Conservation (phyloP, 2,888 invertebrate genomes). For the Ischnura elegans region DNA sequence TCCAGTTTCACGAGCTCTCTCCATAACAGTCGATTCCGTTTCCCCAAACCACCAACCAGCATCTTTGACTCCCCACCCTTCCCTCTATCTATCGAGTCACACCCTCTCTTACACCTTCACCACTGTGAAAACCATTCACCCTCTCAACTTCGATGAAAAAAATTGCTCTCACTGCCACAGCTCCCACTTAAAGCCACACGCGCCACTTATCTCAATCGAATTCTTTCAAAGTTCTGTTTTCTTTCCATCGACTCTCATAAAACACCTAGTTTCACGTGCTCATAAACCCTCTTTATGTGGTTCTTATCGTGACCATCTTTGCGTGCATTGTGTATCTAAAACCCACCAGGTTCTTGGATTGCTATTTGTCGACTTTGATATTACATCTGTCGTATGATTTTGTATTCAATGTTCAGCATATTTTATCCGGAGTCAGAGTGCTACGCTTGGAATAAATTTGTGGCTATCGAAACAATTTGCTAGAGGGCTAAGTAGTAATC, state of each 20-base stretch:
- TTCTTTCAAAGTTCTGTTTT: not conserved
- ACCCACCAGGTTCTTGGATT: not conserved
- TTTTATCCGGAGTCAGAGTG: no score
- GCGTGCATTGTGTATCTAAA: not conserved
- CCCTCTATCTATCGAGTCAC: not conserved
- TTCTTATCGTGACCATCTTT: not conserved
- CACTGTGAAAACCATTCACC: not conserved
- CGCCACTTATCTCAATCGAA: conserved; percentile 16
- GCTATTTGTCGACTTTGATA: not conserved
- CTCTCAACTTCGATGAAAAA: not conserved
- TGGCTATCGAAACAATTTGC: no score
- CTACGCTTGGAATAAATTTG: no score
- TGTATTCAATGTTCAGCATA: no score
- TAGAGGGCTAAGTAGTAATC: no score
- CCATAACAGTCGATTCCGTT: not conserved
- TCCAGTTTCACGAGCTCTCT: conserved; percentile 1
- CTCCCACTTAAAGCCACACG: conserved; percentile 10
- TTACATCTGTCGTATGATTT: no score
- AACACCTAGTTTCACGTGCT: not conserved
- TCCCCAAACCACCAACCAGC: not conserved
- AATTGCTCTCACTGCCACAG: not conserved
- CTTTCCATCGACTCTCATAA: not conserved
- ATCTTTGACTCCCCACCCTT: not conserved
- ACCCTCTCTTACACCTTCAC: not conserved
- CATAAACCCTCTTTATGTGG: not conserved